Conservation (phyloP, 2,113 vertebrate species). For the Nasalis larvatus region DNA sequence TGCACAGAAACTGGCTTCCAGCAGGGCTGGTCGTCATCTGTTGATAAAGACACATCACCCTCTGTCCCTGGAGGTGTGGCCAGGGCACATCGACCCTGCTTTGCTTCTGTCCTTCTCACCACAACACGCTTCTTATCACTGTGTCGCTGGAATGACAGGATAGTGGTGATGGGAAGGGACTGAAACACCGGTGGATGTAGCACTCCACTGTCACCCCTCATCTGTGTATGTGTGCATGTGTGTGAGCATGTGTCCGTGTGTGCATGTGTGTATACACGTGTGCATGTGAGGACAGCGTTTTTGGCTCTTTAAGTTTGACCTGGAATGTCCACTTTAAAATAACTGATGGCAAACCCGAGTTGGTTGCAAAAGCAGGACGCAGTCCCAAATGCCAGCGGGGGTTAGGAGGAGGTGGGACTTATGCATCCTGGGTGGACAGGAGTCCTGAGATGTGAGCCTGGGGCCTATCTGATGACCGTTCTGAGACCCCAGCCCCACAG, state of each 20-base stretch:
- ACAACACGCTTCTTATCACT: accelerated
- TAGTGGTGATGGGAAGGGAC: not conserved
- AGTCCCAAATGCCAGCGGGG: accelerated
- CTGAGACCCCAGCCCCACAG: not conserved
- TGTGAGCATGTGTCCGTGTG: not conserved
- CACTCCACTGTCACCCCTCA: accelerated
- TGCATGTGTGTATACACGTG: not conserved
- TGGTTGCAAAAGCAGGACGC: not conserved
- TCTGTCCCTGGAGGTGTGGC: no score
- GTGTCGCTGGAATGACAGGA: not conserved
- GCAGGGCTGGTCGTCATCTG: accelerated
- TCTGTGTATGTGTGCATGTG: not conserved
- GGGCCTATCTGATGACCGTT: no score
- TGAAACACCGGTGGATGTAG: accelerated
- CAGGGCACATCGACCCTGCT: accelerated
- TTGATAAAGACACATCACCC: accelerated
- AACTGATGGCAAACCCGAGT: no score
- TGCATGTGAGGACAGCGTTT: accelerated
- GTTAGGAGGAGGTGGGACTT: not conserved
- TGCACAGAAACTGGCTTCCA: not conserved
- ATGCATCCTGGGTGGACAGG: accelerated
- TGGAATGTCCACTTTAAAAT: not conserved
- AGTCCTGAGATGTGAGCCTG: not conserved
- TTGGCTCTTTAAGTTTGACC: not conserved
- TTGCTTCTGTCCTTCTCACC: not conserved